Conservation (phyloP, 2,888 invertebrate species). For the Chesias legatella region DNA sequence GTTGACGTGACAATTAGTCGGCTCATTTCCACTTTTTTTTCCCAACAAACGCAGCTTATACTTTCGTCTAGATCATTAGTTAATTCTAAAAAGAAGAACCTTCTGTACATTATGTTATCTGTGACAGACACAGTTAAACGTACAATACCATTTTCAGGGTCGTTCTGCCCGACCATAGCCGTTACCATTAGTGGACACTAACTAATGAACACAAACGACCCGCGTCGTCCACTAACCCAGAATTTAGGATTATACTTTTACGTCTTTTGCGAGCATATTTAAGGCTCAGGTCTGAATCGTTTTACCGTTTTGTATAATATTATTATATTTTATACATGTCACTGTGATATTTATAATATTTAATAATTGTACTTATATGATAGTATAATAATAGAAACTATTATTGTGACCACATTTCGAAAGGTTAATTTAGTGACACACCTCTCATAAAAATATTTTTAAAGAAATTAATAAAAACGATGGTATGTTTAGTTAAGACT, state of each 20-base stretch:
- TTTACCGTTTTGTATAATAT: background rate
- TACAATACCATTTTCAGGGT: slow-evolving; percentile 52
- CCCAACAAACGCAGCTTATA: too few relatives aligned
- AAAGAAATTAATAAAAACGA: too few relatives aligned
- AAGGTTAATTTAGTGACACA: too few relatives aligned
- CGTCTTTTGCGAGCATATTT: slow-evolving; percentile 24
- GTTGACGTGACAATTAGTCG: too few relatives aligned
- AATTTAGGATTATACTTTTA: slow-evolving; percentile 34
- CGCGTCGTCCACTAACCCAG: slow-evolving; percentile 31
- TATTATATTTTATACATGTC: background rate
- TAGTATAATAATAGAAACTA: too few relatives aligned
- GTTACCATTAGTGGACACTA: slow-evolving; percentile 66
- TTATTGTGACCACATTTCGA: too few relatives aligned
- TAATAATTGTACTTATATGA: too few relatives aligned
- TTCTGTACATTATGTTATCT: slow-evolving; percentile 16
- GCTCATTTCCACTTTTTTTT: too few relatives aligned
- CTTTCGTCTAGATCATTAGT: too few relatives aligned
- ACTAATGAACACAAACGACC: slow-evolving; percentile 70
- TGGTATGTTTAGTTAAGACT: too few relatives aligned
- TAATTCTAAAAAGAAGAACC: background rate
- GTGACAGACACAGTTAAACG: slow-evolving; percentile 49
- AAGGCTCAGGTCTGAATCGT: slow-evolving; percentile 13
- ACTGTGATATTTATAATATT: too few relatives aligned
- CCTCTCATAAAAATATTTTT: too few relatives aligned
- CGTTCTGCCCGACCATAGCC: slow-evolving; percentile 54